A percentile compares a stretch with the other conserved stretches of the same genome.
These are phyloP conservation scores for Papilio polytes DNA, from an alignment of 1,140 invertebrate species.

Conservation along the genomic window DNA sequence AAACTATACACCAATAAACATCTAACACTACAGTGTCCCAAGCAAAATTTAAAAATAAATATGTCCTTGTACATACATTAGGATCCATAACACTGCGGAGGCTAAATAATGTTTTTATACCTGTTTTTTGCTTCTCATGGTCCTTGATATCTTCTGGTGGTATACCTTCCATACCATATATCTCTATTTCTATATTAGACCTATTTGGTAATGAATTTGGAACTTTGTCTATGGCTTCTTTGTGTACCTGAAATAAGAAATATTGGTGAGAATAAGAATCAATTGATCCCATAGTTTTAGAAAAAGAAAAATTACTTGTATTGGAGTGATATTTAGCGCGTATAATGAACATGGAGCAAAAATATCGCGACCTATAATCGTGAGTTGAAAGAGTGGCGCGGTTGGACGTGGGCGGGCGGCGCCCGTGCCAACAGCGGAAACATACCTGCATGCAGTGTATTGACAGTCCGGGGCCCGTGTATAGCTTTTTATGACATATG, in stretches of 20 bases:
- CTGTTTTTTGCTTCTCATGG: conserved; percentile 95
- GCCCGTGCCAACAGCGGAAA: conserved; percentile 66
- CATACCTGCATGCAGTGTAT: conserved; percentile 99
- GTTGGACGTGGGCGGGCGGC: conserved; percentile 69
- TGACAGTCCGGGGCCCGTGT: conserved; percentile 98
- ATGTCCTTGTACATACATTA: conserved; percentile 75
- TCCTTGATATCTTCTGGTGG: conserved; percentile 97
- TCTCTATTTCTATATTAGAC: conserved; percentile 99
- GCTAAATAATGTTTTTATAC: conserved; percentile 76
- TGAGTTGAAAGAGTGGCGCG: conserved; percentile 65
- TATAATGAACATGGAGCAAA: conserved; percentile 60
- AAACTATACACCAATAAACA: conserved; percentile 76
- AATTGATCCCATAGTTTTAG: conserved; percentile 45
- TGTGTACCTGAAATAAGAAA: conserved; percentile 93
- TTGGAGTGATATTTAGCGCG: conserved; percentile 63
- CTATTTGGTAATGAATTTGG: conserved; percentile 99
- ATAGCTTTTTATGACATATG: conserved; percentile 99
- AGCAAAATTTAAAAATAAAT: conserved; percentile 67
- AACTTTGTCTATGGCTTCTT: conserved; percentile 99
- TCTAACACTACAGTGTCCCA: conserved; percentile 72
- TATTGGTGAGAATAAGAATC: conserved; percentile 11
- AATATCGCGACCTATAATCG: conserved; percentile 72
- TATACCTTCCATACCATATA: conserved; percentile 99
- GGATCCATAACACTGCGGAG: conserved; percentile 67
- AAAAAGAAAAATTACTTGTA: conserved; percentile 67